Percentiles rank a stretch among this genome's conserved stretches.
phyloP scores from a whole-genome alignment of 2,113 vertebrate species.

The Anguilla japonica region DNA sequence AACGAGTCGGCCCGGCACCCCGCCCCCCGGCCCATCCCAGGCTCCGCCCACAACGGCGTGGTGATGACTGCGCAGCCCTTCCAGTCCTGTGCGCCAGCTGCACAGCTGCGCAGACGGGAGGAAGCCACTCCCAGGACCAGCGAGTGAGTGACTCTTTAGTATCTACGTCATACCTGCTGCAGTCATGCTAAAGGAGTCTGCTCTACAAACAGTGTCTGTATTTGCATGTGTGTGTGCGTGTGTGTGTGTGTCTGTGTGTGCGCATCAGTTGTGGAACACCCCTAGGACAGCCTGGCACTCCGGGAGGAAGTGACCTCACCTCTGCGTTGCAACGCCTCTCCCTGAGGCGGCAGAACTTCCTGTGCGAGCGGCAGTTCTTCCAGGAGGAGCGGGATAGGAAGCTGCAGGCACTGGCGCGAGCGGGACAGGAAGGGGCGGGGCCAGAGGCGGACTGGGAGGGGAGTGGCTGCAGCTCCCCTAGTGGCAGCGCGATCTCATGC shows the following conservation, averaged over 20 bases:
- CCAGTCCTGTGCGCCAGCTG: constrained; percentile 57
- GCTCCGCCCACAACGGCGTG: constrained; percentile 81
- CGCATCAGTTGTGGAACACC: constrained; percentile 49
- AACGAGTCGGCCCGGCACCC: constrained; percentile 68
- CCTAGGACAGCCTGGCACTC: constrained; percentile 55
- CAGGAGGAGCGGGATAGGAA: constrained; percentile 82
- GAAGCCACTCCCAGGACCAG: constrained; percentile 13
- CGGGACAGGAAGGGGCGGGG: constrained; percentile 43
- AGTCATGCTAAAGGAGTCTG: background rate
- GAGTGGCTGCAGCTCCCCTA: constrained; percentile 67
- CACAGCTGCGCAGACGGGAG: constrained; percentile 39
- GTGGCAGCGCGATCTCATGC: constrained; percentile 72
- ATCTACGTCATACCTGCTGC: background rate
- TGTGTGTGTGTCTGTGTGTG: background rate
- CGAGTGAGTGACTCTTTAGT: constrained; percentile 31
- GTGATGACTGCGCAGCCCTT: constrained; percentile 93
- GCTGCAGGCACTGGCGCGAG: constrained; percentile 65
- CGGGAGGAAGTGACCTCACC: constrained; percentile 74
- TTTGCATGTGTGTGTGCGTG: background rate
- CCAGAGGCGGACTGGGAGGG: constrained; percentile 39
- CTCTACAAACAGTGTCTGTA: background rate
- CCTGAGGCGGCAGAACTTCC: constrained; percentile 86
- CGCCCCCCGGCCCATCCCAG: constrained; percentile 79
- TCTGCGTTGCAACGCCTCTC: constrained; percentile 84
- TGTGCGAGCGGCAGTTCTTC: constrained; percentile 92